Evolutionary conservation across 2,888 invertebrate genomes (phyloP).

Genomic region (Spisula subtruncata): DNA sequence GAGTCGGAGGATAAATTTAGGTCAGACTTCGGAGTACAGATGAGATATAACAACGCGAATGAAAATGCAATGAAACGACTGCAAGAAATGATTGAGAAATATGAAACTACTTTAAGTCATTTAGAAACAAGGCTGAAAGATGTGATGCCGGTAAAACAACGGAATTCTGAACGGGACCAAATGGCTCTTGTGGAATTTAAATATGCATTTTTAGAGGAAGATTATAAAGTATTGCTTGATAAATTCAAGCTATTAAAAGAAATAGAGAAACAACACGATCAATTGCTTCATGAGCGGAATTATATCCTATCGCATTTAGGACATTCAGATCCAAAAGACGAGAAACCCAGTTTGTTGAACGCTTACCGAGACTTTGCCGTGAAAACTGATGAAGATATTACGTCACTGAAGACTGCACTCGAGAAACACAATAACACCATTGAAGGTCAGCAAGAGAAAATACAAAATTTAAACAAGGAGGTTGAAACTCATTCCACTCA

Average conservation of each 20-base stretch:
- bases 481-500: slow-evolving; percentile 49
- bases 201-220: slow-evolving; percentile 75
- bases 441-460: slow-evolving; percentile 68
- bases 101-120: slow-evolving; percentile 53
- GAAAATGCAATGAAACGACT: slow-evolving; percentile 77
- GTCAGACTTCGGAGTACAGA: slow-evolving; percentile 77
- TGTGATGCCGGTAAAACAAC: slow-evolving; percentile 60
- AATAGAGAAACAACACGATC: slow-evolving; percentile 76
- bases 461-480: slow-evolving; percentile 64
- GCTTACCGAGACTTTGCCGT: slow-evolving; percentile 79
- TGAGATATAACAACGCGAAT: slow-evolving; percentile 81
- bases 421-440: slow-evolving; percentile 68
- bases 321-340: slow-evolving; percentile 59
- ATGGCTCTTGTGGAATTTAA: slow-evolving; percentile 72
- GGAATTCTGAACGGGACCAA: slow-evolving; percentile 68
- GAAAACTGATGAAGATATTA: slow-evolving; percentile 75
- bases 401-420: slow-evolving; percentile 73
- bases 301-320: slow-evolving; percentile 80
- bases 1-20: slow-evolving; percentile 76
- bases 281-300: slow-evolving; percentile 78
- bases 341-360: slow-evolving; percentile 71
- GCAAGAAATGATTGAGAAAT: slow-evolving; percentile 65
- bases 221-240: slow-evolving; percentile 76
- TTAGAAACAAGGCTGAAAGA: slow-evolving; percentile 64
- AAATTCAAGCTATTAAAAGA: slow-evolving; percentile 74